Percentiles rank a stretch among this genome's conserved stretches.
Conservation (phyloP, 2,113 vertebrate species). For the Laticauda laticaudata region DNA sequence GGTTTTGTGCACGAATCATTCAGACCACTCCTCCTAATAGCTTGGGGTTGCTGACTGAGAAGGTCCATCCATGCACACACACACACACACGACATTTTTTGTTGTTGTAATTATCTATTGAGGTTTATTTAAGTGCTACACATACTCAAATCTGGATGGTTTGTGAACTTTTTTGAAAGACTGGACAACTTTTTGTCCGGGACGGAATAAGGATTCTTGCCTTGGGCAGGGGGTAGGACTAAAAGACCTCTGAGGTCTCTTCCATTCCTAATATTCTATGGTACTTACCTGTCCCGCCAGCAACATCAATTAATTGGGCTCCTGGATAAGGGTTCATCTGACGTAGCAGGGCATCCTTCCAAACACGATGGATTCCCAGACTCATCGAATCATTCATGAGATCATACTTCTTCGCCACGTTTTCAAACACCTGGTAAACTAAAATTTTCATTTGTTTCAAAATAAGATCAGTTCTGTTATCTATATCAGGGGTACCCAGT, state of each 20-base stretch:
- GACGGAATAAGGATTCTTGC: background rate
- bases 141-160: background rate
- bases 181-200: background rate
- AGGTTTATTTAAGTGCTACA: background rate
- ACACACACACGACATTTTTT: background rate
- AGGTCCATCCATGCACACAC: background rate
- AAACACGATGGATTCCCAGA: constrained; percentile 89
- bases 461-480: accelerated
- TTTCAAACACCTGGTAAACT: constrained; percentile 95
- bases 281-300: constrained; percentile 91
- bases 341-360: constrained; percentile 89
- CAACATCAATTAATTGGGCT: constrained; percentile 85
- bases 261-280: background rate
- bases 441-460: background rate
- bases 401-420: constrained; percentile 91
- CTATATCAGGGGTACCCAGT: background rate
- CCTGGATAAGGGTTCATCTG: constrained; percentile 88
- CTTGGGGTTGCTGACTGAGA: too few species aligned
- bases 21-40: background rate
- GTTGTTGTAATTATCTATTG: background rate
- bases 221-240: background rate
- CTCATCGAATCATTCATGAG: constrained; percentile 98
- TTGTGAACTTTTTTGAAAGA: background rate
- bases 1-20: background rate
- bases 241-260: background rate